Percentiles rank a stretch among this genome's conserved stretches.
These are phyloP conservation scores for Yasuhikotakia modesta DNA, from an alignment of 2,797 vertebrate species.

Conservation along the genomic window DNA sequence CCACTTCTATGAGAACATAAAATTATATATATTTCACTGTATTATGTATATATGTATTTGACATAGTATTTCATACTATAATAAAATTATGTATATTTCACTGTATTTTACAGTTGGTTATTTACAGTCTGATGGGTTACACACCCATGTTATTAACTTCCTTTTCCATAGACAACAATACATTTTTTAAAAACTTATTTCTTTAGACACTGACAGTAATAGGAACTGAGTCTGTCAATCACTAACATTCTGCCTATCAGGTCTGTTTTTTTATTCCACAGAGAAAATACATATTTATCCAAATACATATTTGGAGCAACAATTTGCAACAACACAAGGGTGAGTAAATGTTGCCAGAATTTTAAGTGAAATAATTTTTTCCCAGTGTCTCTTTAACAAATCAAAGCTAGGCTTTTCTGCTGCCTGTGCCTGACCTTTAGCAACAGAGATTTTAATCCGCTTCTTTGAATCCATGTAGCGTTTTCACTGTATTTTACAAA, in stretches of 20 bases:
- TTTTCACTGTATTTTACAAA: conserved; percentile 41
- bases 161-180: too few relatives aligned
- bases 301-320: not conserved
- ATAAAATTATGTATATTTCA: too few relatives aligned
- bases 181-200: not conserved
- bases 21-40: not conserved
- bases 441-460: conserved; percentile 38
- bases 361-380: not conserved
- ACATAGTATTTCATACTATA: too few relatives aligned
- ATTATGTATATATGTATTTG: too few relatives aligned
- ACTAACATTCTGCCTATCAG: not conserved
- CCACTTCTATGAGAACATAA: not conserved
- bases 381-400: conserved; percentile 29
- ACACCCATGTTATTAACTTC: too few relatives aligned
- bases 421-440: conserved; percentile 51
- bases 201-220: not conserved
- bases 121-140: too few relatives aligned
- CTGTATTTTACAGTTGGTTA: not conserved
- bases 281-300: not conserved
- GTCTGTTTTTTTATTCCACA: not conserved
- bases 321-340: not conserved
- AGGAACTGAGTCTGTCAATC: too few relatives aligned
- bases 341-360: not conserved
- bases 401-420: conserved; percentile 33
- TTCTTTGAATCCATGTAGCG: conserved; percentile 25